Evolutionary conservation across 1,140 invertebrate genomes (phyloP).

Genomic region (Triops longicaudatus): DNA sequence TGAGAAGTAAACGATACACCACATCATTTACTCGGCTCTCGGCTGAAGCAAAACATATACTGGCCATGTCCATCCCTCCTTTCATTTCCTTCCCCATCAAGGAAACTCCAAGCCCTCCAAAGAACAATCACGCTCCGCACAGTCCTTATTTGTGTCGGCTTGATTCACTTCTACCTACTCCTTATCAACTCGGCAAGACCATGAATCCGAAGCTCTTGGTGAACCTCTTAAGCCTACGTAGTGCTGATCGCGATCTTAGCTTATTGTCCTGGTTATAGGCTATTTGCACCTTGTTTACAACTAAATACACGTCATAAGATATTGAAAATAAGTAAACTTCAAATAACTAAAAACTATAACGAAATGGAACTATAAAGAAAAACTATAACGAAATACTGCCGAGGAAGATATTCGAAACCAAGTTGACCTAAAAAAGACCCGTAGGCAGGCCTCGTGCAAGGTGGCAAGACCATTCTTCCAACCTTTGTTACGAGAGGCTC

Average conservation of each 20-base stretch:
- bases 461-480: too few species aligned
- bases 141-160: conserved; percentile 7
- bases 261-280: neutral
- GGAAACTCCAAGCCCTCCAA: neutral
- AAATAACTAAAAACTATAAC: too few species aligned
- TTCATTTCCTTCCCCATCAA: neutral
- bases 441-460: too few species aligned
- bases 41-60: neutral
- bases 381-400: too few species aligned
- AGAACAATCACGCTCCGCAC: neutral
- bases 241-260: neutral
- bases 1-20: neutral
- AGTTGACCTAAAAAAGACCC: too few species aligned
- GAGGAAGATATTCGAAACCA: too few species aligned
- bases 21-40: neutral
- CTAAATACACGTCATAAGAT: too few species aligned
- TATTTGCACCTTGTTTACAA: neutral
- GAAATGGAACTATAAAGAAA: too few species aligned
- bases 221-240: neutral
- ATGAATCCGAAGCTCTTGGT: neutral
- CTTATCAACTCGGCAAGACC: neutral
- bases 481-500: too few species aligned
- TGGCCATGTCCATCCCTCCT: too few species aligned
- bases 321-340: too few species aligned
- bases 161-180: neutral